Evolutionary conservation across 2,797 vertebrate species (phyloP), one percentile per base, ranked within the genome.

Genomic region (Halcyon smyrnensis): DNA sequence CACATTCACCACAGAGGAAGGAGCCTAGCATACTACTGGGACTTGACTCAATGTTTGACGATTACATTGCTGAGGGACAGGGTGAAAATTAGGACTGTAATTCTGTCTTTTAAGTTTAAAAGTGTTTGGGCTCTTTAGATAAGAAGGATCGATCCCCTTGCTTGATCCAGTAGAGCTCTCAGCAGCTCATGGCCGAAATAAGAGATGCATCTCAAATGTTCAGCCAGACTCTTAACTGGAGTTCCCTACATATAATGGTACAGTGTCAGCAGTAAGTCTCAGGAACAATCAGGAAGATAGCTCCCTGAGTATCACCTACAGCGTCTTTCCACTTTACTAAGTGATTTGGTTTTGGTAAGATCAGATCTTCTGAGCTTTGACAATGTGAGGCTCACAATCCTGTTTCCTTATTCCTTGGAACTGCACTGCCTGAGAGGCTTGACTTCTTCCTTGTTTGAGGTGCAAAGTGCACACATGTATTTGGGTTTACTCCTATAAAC

Each of bases 81-180:
- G 15, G 10, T 89, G 56, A 19, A 93, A 95, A 88, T 88, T 50
- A 23, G 16, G 34, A 50, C 12, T 82, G 11, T 28, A 71, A 48
- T 88, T 88, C 34, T 57, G 12, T 34, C 21, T 65, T 83, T 83
- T 50, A 34, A 62, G 15, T 71, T 95, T 77, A 36, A 81, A 87
- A 68, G 11, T 2, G 32, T 69, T 93, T 57, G 7, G 7, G 11
- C 4, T 85, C 17, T 67, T 84, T 18, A 79, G 13, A 14, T 81
- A 43, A 67, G 36, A 82, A 71, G 9, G n/a, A 60, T 41, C 12
- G 30, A 60, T 41, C 12, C 20, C 2, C 18, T 89, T 82, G 56
- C 14, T 48, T 77, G 32, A 64, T 48, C 32, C 23, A 32, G 0
- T 5, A 75, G 46, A 74, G 7, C 67, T 92, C 28, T 87, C 12